Evolutionary conservation across 2,888 invertebrate genomes (phyloP), one percentile per base, ranked within the genome.

Genomic region (Panopea generosa): DNA sequence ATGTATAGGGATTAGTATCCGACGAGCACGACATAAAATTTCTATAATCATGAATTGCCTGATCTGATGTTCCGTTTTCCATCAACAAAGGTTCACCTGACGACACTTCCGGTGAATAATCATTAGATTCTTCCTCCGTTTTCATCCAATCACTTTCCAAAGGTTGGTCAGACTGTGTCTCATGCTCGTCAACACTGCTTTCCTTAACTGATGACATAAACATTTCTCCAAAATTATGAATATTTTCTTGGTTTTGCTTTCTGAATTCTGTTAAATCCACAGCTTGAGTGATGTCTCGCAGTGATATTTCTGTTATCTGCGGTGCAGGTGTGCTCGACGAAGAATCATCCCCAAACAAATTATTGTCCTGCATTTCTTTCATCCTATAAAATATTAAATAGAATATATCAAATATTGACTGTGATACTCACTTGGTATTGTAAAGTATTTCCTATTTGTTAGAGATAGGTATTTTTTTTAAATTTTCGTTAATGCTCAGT

Each of bases 321-420:
- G 82, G 82, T 2, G 75, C 78, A 0, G 86, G 83, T 2, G 80
- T 72, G 16, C 71, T 66, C 2, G 79, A 73, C 0, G 81, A 60
- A 3, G 81, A 77, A 45, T 88, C 85, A 52, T 85, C 88, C 4
- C 86, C 87, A 71, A 88, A 85, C 18, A 90, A 61, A 60, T 88
- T 87, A 43, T 86, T 87, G 38, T 84, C 86, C 55, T 82, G 82
- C 87, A 90, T 87, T 61, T 90, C 86, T 60, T 88, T 84, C 83
- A 90, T 79, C 90, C 90, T 90, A 73, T 20, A 82, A 76, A 24
- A 29, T 9, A 47, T 11, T 9, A 47, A 45, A 22, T 20, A 59
- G 4, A 45, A 11, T 40, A n/a, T n/a, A n/a, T n/a, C n/a, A n/a
- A n/a, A n/a, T n/a, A n/a, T n/a, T n/a, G n/a, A n/a, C n/a, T n/a